A percentile compares a stretch with the other conserved stretches of the same genome.
These are phyloP conservation scores for Lepilemur ruficaudatus DNA, from an alignment of 2,797 vertebrate genomes.

Conservation along the genomic window DNA sequence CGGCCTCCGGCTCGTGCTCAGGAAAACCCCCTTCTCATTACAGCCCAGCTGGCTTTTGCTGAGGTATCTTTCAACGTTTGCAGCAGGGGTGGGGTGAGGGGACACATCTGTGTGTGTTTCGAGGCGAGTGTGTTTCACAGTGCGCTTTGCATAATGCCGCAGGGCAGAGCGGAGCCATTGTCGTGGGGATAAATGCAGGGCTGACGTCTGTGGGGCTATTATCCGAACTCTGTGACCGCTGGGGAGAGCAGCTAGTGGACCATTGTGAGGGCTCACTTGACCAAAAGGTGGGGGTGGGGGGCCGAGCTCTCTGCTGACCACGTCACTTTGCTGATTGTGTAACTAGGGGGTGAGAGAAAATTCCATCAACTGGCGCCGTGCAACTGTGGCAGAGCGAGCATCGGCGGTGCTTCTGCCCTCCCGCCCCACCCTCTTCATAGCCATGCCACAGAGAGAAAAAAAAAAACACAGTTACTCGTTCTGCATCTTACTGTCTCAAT, in stretches of 20 bases:
- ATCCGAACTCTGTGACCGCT: not conserved
- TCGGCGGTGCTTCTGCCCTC: not conserved
- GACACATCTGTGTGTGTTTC: not conserved
- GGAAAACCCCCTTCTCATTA: not conserved
- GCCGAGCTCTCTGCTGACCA: not conserved
- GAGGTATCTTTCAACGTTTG: constrained; percentile 33
- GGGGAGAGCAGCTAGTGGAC: not conserved
- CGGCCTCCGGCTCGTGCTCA: not conserved
- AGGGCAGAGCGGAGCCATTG: constrained; percentile 47
- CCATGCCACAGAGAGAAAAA: not conserved
- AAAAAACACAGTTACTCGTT: not conserved
- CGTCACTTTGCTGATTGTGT: constrained; percentile 40
- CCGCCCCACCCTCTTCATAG: not conserved
- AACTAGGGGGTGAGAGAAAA: constrained; percentile 1
- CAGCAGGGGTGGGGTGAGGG: not conserved
- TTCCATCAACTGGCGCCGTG: not conserved
- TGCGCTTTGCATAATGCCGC: constrained; percentile 30
- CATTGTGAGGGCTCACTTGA: constrained; percentile 61
- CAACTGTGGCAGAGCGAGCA: not conserved
- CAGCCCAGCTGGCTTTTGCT: not conserved
- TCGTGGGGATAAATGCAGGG: not conserved
- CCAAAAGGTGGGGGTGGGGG: constrained; percentile 33
- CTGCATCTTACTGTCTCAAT: not conserved
- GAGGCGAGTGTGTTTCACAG: not conserved
- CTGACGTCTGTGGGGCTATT: constrained; percentile 48